Evolutionary conservation across 2,797 vertebrate genomes (phyloP).

Genomic region (Hippocampus kuda): DNA sequence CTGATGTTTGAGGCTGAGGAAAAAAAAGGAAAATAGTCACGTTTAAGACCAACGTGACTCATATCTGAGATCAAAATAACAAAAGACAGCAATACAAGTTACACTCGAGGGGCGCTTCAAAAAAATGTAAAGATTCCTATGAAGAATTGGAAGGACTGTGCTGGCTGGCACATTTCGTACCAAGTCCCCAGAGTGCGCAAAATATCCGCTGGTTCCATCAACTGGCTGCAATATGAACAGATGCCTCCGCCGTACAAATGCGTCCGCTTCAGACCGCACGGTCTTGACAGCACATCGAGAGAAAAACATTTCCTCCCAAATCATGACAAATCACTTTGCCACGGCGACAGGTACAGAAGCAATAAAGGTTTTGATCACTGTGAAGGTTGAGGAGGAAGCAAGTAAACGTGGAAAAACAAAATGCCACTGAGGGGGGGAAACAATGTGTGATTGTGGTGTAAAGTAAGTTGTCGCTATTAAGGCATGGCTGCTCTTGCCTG

Average conservation of each 20-base stretch:
- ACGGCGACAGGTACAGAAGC: slow-evolving; percentile 41
- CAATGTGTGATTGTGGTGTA: slow-evolving; percentile 3
- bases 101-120: too few relatives aligned
- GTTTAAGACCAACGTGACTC: too few relatives aligned
- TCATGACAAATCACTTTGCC: slow-evolving; percentile 62
- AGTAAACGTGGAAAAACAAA: slow-evolving; percentile 41
- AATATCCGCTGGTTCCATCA: slow-evolving; percentile 31
- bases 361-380: slow-evolving; percentile 51
- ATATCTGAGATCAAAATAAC: too few relatives aligned
- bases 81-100: too few relatives aligned
- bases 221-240: slow-evolving; percentile 30
- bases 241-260: slow-evolving; percentile 25
- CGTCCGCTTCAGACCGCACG: slow-evolving; percentile 20
- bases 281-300: slow-evolving; percentile 54
- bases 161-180: background rate
- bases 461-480: background rate
- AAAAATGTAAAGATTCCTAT: too few relatives aligned
- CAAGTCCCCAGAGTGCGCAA: background rate
- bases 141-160: background rate
- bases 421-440: slow-evolving; percentile 19
- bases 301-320: slow-evolving; percentile 48
- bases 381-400: slow-evolving; percentile 50
- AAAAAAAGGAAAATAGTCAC: too few relatives aligned
- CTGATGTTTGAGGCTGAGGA: too few relatives aligned
- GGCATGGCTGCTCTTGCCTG: background rate